phyloP scores from a whole-genome alignment of 2,888 invertebrate species.

The Kuschelorhynchus macadamiae region DNA sequence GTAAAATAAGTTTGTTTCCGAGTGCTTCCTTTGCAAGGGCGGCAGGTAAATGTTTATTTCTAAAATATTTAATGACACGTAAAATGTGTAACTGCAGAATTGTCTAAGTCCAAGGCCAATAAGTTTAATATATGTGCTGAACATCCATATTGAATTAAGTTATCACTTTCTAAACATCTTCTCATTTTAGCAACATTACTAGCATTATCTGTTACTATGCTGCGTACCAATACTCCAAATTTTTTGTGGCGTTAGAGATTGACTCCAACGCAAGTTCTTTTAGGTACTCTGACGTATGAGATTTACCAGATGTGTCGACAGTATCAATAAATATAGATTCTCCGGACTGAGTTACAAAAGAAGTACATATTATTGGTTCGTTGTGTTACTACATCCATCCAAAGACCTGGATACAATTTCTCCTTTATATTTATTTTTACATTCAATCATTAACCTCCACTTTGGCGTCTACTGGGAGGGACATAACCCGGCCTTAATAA shows the following conservation, averaged over 20 bases:
- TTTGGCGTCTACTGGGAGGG: conserved; percentile 32
- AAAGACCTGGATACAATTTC: conserved; percentile 34
- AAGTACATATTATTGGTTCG: conserved; percentile 45
- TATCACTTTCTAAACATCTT: conserved; percentile 13
- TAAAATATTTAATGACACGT: no score
- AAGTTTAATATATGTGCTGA: no score
- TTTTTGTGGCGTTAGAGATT: conserved; percentile 16
- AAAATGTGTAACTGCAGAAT: no score
- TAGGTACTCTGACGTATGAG: conserved; percentile 39
- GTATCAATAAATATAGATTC: conserved; percentile 30
- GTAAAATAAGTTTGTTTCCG: no score
- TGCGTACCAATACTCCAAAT: conserved; percentile 17
- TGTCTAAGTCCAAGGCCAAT: no score
- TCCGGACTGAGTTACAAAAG: conserved; percentile 4
- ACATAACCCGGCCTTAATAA: conserved; percentile 48
- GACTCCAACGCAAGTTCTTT: conserved; percentile 16
- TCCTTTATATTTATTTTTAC: conserved; percentile 17
- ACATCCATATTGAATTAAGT: no score
- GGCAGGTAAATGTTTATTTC: no score
- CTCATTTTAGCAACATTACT: conserved; percentile 20
- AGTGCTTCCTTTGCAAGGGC: no score
- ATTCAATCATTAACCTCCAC: conserved; percentile 21
- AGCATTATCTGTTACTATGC: conserved; percentile 24
- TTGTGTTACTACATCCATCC: conserved; percentile 51
- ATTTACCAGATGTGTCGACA: conserved; percentile 42